A percentile compares a stretch with the other conserved stretches of the same genome.
Evolutionary conservation across 2,888 invertebrate genomes (phyloP).

Genomic region (Octonoba sinensis): DNA sequence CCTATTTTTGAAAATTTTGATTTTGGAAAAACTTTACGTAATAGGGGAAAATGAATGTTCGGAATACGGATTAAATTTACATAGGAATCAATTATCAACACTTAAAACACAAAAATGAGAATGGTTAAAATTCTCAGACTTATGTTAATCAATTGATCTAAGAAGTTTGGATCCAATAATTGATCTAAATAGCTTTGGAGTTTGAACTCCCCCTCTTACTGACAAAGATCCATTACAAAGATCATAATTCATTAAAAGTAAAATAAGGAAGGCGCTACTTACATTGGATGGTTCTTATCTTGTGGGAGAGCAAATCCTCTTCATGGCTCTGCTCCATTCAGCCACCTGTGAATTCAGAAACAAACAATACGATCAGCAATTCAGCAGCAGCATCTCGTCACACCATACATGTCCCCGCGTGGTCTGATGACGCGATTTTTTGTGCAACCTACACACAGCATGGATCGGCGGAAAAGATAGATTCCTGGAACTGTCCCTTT

Average conservation of each 20-base stretch:
- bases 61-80: too few species aligned
- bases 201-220: neutral
- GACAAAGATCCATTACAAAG: neutral
- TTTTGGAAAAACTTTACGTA: too few species aligned
- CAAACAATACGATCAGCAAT: neutral
- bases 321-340: slow-evolving; percentile 40
- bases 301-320: slow-evolving; percentile 30
- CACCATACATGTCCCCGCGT: too few species aligned
- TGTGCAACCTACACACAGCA: neutral
- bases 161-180: too few species aligned
- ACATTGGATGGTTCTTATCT: slow-evolving; percentile 52
- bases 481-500: slow-evolving; percentile 39
- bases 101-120: too few species aligned
- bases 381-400: neutral
- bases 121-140: too few species aligned
- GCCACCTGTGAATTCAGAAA: slow-evolving; percentile 29
- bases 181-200: neutral
- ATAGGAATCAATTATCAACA: too few species aligned
- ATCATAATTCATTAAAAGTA: too few species aligned
- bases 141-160: too few species aligned
- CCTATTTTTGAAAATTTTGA: too few species aligned
- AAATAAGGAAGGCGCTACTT: slow-evolving; percentile 12
- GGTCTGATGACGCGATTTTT: neutral
- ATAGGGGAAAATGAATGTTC: too few species aligned
- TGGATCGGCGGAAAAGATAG: slow-evolving; percentile 40